Conservation (phyloP, 2,888 invertebrate genomes). For the Andrena bucephala region DNA sequence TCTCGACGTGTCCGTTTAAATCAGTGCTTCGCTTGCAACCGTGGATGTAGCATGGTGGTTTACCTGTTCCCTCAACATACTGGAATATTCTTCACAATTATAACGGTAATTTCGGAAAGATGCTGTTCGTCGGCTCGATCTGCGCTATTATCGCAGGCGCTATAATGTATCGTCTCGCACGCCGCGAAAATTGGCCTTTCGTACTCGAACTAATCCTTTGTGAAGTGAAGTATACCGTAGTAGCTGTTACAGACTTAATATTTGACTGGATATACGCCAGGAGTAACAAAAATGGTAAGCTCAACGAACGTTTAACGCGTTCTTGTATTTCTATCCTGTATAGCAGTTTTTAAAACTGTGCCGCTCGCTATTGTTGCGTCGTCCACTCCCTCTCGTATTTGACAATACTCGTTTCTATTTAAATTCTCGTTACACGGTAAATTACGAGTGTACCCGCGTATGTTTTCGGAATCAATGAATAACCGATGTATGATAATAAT, state of each 20-base stretch:
- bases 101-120: neutral
- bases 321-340: neutral
- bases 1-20: conserved; percentile 8
- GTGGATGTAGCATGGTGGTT: neutral
- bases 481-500: too few relatives aligned
- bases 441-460: too few relatives aligned
- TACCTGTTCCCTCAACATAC: neutral
- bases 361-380: conserved; percentile 13
- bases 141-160: conserved; percentile 33
- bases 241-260: neutral
- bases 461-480: too few relatives aligned
- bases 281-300: conserved; percentile 49
- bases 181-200: conserved; percentile 4
- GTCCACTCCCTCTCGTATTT: neutral
- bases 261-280: conserved; percentile 5
- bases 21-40: neutral
- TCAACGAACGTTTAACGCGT: neutral
- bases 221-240: neutral
- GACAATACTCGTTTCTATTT: neutral
- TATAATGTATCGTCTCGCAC: conserved; percentile 24
- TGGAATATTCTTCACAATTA: neutral
- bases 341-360: neutral
- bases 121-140: conserved; percentile 37
- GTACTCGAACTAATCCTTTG: neutral
- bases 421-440: neutral